Evolutionary conservation across 2,113 vertebrate species (phyloP).

Genomic region (Equus przewalskii): DNA sequence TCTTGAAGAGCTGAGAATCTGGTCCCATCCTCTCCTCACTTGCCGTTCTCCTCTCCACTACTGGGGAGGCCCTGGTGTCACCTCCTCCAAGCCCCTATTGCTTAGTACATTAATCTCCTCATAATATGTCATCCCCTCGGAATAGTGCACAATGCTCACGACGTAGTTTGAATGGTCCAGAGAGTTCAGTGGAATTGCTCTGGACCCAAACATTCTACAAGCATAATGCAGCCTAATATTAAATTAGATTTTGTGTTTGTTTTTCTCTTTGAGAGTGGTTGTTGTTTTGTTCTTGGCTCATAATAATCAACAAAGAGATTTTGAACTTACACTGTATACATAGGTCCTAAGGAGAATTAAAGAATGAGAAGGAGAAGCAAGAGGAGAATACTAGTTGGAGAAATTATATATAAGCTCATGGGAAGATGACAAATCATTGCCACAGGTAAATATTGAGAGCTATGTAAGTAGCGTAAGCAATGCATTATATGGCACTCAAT

Average conservation of each 20-base stretch:
- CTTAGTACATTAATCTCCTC: background rate
- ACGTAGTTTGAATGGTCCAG: background rate
- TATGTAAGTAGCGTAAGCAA: background rate
- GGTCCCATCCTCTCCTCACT: background rate
- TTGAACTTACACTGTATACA: background rate
- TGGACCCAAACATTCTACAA: background rate
- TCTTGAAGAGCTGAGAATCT: background rate
- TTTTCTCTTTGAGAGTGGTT: background rate
- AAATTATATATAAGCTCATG: background rate
- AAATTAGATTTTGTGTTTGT: background rate
- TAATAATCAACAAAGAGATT: background rate
- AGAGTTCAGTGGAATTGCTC: background rate
- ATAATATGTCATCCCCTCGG: background rate
- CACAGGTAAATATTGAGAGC: background rate
- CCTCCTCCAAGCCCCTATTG: background rate
- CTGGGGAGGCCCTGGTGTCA: background rate
- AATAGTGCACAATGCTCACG: background rate
- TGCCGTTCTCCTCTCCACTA: background rate
- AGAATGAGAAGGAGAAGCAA: background rate
- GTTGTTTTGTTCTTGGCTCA: background rate
- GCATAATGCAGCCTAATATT: background rate
- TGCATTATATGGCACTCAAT: background rate
- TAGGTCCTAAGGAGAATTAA: background rate
- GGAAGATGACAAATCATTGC: background rate
- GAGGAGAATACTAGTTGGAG: background rate